Base-by-base conservation (phyloP, 2,797 vertebrate genomes). In the Diplodus sargus region DNA sequence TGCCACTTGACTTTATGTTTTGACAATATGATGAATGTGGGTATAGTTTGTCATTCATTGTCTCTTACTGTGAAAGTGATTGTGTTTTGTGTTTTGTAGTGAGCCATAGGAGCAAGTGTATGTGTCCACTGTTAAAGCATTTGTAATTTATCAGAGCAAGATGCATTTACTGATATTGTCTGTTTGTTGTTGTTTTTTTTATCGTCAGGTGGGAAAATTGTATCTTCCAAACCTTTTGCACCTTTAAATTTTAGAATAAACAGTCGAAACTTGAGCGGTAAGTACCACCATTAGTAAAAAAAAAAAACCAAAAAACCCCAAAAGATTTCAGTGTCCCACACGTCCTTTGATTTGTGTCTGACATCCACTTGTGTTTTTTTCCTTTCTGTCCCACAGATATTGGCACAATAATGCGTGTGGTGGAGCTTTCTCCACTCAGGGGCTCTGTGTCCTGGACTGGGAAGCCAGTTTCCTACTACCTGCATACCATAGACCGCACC, bases 181-280 rank as follows among this genome's bases (percentile, higher is more conserved):
- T 12, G 1, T 71, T 71, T 49, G 2, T 84, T 75, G 0, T 43
- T 61, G 84, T 76, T 61, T 82, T 51, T 43, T 61, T 51, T 42
- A 3, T 67, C 90, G 86, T 30, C 81, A 99, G 98, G 98, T 93
- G 98, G 98, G 78, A 99, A 98, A 95, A 99, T 99, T 74, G 98
- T 99, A 81, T 99, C 98, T 89, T 99, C 98, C 76, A 99, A 99
- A 96, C 98, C 98, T 86, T 99, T 99, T 95, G 98, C 98, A 94
- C 98, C 98, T 94, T 96, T 99, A 62, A 99, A 99, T 93, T 99
- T 99, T 92, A 96, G 98, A 96, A 99, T 99, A 92, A 99, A 99
- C 95, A 99, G 98, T 94, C 95, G 98, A 94, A 99, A 99, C 96
- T 96, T 99, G 95, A 99, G 98, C 74, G 98, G 98, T 99, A 95